phyloP scores from a whole-genome alignment of 2,113 vertebrate genomes.

The Chaetodon auriga region DNA sequence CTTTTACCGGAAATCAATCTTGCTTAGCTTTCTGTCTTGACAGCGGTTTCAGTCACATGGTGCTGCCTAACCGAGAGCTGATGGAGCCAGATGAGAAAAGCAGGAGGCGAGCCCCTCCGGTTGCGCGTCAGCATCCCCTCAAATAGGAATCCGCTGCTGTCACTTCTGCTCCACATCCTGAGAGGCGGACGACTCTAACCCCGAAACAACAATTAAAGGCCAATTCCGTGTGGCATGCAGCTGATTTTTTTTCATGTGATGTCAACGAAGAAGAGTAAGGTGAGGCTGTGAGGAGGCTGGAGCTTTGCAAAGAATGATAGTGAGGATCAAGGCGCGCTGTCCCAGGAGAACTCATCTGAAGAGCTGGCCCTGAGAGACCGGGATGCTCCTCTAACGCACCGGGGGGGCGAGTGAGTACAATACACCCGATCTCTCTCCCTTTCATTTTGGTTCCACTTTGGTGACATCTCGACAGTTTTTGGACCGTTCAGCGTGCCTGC shows the following conservation, averaged over 20 bases:
- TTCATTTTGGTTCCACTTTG: conserved; percentile 18
- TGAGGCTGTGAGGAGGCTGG: conserved; percentile 69
- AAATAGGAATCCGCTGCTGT: conserved; percentile 75
- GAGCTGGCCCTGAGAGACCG: conserved; percentile 70
- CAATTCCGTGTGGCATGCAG: conserved; percentile 30
- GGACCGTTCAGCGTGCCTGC: background rate
- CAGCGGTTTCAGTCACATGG: conserved; percentile 73
- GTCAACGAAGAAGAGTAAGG: conserved; percentile 51
- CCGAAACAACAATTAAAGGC: conserved; percentile 29
- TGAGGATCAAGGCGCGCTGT: conserved; percentile 76
- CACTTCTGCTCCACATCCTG: conserved; percentile 61
- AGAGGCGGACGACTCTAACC: conserved; percentile 44
- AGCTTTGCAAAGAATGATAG: conserved; percentile 72
- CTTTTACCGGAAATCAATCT: background rate
- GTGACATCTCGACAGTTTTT: conserved; percentile 31
- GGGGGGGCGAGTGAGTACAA: conserved; percentile 77
- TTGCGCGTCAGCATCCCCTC: conserved; percentile 79
- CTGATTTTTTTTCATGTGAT: conserved; percentile 53
- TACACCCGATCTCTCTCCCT: background rate
- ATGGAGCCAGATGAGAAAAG: conserved; percentile 78
- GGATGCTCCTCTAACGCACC: conserved; percentile 78
- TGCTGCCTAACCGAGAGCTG: conserved; percentile 71
- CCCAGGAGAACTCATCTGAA: conserved; percentile 79
- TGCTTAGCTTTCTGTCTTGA: background rate
- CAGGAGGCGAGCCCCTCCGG: conserved; percentile 80